Evolutionary conservation across 2,888 invertebrate genomes (phyloP), one percentile per base, ranked within the genome.

Genomic region (Rotaria socialis): DNA sequence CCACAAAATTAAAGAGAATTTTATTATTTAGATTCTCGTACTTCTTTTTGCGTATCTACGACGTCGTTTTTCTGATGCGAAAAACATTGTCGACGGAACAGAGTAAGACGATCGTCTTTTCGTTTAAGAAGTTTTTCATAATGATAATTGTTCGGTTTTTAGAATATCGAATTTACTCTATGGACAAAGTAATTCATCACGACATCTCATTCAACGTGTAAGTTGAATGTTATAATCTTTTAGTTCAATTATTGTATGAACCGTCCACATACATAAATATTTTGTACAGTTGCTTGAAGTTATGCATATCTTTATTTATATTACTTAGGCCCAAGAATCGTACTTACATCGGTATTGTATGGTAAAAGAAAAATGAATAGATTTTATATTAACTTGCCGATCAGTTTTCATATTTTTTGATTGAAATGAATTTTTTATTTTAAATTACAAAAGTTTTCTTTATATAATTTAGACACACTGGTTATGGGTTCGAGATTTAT

Each of bases 241-340:
- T 6, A n/a, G 35, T 35, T 35, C 35, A 2, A 35, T 35, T 35
- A 35, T 35, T 35, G 35, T 35, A 35, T 35, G 35, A 35, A 35
- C 14, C 96, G 97, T 90, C 94, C 95, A 1, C 91, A 95, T 56
- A 92, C 96, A 84, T 94, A 95, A 75, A 94, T 96, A 89, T 92
- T 94, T 41, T 96, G 96, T 91, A 93, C 96, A 86, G 94, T 96
- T 3, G 90, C 96, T 88, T 94, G 95, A 52, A 94, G 96, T 86
- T 24, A 41, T 75, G 19, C 75, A 35, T 75, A 43, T 5, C n/a
- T 75, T 5, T 8, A 11, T 55, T 55, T 27, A 35, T 27, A 11
- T n/a, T 4, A 92, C 94, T 87, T 14, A 60, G 60, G 60, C 3
- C n/a, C 27, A 60, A 1, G 75, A 75, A 43, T 43, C 75, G 7